A percentile compares a stretch with the other conserved stretches of the same genome.
phyloP scores from a whole-genome alignment of 92 coral and sea anemone genomes.

The Epizoanthus scotinus region DNA sequence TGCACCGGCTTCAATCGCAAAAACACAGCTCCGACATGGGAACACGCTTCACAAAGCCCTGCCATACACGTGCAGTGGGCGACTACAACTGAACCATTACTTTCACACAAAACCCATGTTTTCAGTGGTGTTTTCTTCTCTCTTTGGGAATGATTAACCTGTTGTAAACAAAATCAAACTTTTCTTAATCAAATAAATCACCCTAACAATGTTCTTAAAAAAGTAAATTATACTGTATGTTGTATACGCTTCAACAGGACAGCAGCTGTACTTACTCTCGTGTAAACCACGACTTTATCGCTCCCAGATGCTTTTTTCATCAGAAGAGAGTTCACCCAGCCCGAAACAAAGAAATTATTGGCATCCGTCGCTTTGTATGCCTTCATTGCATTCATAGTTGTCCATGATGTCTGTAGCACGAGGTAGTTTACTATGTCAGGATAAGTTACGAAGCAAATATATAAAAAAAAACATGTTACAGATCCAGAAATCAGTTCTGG shows the following conservation, averaged over 20 bases:
- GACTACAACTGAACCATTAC: constrained; percentile 31
- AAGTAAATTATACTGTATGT: too few species aligned
- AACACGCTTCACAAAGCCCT: constrained; percentile 24
- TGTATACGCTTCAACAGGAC: too few species aligned
- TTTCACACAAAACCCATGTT: constrained; percentile 48
- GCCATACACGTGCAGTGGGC: constrained; percentile 53
- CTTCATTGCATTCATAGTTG: constrained; percentile 37
- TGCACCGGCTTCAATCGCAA: neutral
- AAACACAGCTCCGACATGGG: constrained; percentile 3
- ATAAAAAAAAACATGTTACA: too few species aligned
- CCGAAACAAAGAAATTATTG: constrained; percentile 54
- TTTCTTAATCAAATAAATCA: too few species aligned
- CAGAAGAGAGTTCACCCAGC: constrained; percentile 52
- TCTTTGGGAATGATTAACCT: constrained; percentile 46
- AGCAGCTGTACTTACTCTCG: too few species aligned
- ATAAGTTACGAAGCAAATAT: too few species aligned
- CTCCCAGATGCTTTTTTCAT: constrained; percentile 30
- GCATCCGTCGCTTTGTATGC: constrained; percentile 56
- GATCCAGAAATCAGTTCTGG: too few species aligned
- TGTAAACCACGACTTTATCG: constrained; percentile 43
- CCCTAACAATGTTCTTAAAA: too few species aligned
- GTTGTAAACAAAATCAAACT: too few species aligned
- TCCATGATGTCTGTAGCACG: constrained; percentile 49
- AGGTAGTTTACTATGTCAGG: too few species aligned
- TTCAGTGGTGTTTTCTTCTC: constrained; percentile 44